Base-by-base conservation (phyloP, 2,113 vertebrate genomes). In the Charadrius vociferus region DNA sequence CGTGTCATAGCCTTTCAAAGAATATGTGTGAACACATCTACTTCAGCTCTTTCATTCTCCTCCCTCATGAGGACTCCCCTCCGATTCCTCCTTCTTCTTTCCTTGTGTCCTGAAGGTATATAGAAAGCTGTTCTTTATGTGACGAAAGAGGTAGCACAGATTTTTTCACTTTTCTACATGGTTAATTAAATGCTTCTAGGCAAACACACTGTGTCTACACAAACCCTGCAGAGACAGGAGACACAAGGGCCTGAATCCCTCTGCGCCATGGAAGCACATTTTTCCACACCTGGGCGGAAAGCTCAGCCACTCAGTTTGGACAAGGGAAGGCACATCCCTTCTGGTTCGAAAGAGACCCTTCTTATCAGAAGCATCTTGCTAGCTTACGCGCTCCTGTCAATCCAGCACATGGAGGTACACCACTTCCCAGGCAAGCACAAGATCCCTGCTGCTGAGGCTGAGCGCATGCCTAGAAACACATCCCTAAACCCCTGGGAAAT, bases 171-270 rank as follows among this genome's bases (percentile, higher is more conserved):
- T 74, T 79, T 74, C 63, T 62, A 21, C 37, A 9, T 37, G 17
- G 12, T 86, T 93, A 90, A 77, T 95, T 62, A 92, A 86, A 77
- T 21, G 29, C 62, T 90, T 86, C 59, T 45, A 83, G 75, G 71
- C 87, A 97, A 90, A 92, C 67, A 80, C 24, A 10, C 19, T 37
- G 17, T 87, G 77, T 45, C 82, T 59, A 70, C 67, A 66, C 45
- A 65, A 66, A 52, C n/a, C 37, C 67, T 56, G 89, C 26, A 67
- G 56, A 62, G 72, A 75, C 14, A 9, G 4, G 30, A 95, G 81
- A 61, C 3, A 2, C 58, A 36, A 67, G 72, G 18, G 36, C 23
- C 58, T 36, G 74, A 71, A 82, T 65, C n/a, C 36, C 67, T 19
- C n/a, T 19, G 81, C 34, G 91, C 18, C 0, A 0, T 10, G 32